Conservation (phyloP, 2,888 invertebrate genomes). For the Gonocerus acuteangulatus region DNA sequence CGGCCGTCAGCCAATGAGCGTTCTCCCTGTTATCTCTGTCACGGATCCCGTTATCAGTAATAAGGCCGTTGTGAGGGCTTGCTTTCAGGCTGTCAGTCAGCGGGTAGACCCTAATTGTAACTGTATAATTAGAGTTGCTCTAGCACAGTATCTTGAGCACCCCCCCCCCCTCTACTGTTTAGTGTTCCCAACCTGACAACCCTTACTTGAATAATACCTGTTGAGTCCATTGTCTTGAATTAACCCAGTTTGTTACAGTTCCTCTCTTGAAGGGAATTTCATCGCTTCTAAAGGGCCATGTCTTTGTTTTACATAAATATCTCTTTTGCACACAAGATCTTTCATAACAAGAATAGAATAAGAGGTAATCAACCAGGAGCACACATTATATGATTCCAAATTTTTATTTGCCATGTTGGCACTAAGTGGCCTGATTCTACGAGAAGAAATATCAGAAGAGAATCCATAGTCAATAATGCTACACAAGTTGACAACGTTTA, state of each 20-base stretch:
- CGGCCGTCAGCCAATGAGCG: slow-evolving; percentile 12
- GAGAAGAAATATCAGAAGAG: no score
- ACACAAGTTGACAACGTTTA: no score
- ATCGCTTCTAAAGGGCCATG: no score
- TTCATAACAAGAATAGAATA: no score
- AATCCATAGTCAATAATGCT: no score
- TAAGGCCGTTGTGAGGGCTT: slow-evolving; percentile 10
- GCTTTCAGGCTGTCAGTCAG: slow-evolving; percentile 19
- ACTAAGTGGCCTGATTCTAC: no score
- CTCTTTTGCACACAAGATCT: no score
- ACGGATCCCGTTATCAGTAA: slow-evolving; percentile 21
- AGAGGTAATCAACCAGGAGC: no score
- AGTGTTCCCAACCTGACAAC: background rate
- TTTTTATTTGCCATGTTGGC: no score
- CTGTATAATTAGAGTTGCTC: slow-evolving; percentile 13
- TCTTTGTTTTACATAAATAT: no score
- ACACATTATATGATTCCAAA: no score
- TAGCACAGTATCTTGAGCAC: background rate
- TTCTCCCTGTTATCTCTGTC: slow-evolving; percentile 3
- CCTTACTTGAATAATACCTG: slow-evolving; percentile 1
- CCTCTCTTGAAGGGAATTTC: no score
- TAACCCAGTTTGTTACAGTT: background rate
- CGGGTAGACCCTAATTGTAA: slow-evolving; percentile 14
- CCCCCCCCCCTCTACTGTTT: background rate
- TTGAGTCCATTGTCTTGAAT: slow-evolving; percentile 1